Evolutionary conservation across 2,888 invertebrate species (phyloP), one percentile per base, ranked within the genome.

Genomic region (Stegophylla sp.): DNA sequence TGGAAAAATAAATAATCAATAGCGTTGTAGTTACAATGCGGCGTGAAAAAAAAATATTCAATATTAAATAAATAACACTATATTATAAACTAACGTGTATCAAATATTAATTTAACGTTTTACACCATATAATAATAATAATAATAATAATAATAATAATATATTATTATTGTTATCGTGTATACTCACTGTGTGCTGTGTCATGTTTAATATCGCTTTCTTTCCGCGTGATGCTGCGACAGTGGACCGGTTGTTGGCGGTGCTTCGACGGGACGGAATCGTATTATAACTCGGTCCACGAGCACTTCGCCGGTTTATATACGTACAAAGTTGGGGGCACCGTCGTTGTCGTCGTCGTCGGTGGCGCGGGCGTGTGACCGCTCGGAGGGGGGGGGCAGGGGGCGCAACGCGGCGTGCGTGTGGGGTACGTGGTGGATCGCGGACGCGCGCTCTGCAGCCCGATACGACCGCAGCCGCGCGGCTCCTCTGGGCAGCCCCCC

Each of bases 251-350:
- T 76, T 7, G 34, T 48, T 67, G 20, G 15, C 69, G 5, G 77
- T 1, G 10, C 45, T 61, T 34, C 48, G 66, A 34, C 34, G 71
- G 71, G 71, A 79, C 69, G 48, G 20, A n/a, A n/a, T n/a, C n/a
- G n/a, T 61, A 59, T 53, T 51, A 51, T 45, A 34, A 34, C 23
- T 48, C 48, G 26, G 34, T 12, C 34, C 34, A 69, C 79, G 69
- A 48, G 48, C 69, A 61, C 71, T 71, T 71, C 34, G 34, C 34
- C n/a, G 61, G 61, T 59, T 79, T 79, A 79, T 79, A 79, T 79
- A 79, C 71, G 69, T 45, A 20, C 26, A 77, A 63, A 61, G 45
- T 69, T 20, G 67, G 34, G 34, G 34, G 34, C 34, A 34, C 34
- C 34, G 34, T 3, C 34, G 34, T 34, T 7, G 34, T 34, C 34